Base-by-base conservation (phyloP, 2,797 vertebrate species). In the Coendou prehensilis region DNA sequence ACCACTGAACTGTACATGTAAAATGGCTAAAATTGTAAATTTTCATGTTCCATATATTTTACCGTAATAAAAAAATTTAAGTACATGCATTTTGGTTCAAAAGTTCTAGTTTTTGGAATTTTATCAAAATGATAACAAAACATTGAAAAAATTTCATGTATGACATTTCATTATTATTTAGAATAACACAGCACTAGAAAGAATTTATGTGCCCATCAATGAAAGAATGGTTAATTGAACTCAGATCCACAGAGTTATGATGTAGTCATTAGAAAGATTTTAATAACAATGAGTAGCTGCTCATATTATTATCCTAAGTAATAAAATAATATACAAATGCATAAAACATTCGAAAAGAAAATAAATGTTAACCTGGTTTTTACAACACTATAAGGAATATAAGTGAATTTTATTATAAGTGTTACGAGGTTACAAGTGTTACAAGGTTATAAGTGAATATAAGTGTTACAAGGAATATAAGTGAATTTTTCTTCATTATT, bases 71-170 rank as follows among this genome's bases (percentile, higher is more conserved):
- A 59, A 96, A 67, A 64, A 10, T 23, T 45, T 86, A 89, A 78
- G 20, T 75, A 41, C 28, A 26, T 41, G 26, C 76, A 47, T 61
- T 50, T 78, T 37, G 54, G 57, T n/a, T 85, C 11, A 64, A 78
- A 63, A 81, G 2, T 56, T 79, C 11, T 67, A 89, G 73, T 73
- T 37, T 73, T 41, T 30, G 14, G 41, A 88, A 86, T 50, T 84
- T 73, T 84, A 61, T 18, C 15, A 84, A 80, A 52, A 92, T 89
- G 92, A 52, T 87, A 96, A 63, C 10, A 57, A 20, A n/a, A 84
- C 76, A 76, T 0, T 82, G 1, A 45, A 26, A 78, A 91, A 80
- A 4, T 6, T 79, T 90, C 28, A 64, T 10, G 1, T 26, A 67
- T 9, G 67, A 37, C 9, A 56, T 37, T 71, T 20, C 13, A 87